Evolutionary conservation across 2,888 invertebrate species (phyloP), one percentile per base, ranked within the genome.

Genomic region (Chrysotoxum bicinctum): DNA sequence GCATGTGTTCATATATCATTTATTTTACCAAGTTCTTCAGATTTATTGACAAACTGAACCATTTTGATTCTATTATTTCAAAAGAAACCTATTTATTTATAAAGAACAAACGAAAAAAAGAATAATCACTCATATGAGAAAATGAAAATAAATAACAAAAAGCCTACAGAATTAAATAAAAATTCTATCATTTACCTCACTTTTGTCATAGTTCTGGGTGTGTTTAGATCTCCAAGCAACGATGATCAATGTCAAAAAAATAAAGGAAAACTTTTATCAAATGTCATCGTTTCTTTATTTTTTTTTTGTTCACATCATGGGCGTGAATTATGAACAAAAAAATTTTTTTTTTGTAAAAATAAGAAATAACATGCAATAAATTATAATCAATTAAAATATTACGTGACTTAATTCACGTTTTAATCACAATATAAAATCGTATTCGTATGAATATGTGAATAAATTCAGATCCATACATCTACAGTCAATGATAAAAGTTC

Each of bases 361-460:
- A 30, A 73, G 32, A 50, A 68, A 69, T 73, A n/a, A 74, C 73
- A 77, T 69, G 62, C 69, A 74, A 58, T 66, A 37, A 79, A 66
- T 70, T 74, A 75, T 52, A 74, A 64, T 75, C 79, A 79, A 79
- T 79, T 75, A 84, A 84, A 74, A 79, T 75, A 84, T 84, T 84
- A 79, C 84, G 84, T 84, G 80, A 79, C 84, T 84, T 79, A 72
- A 84, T 79, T 79, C 75, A 84, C 75, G 70, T 79, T 79, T 37
- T 75, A 72, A 83, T 83, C 79, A 52, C 82, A 68, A 78, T 69
- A 60, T 62, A 73, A 73, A 73, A 78, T 78, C 82, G 48, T 30
- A 19, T 23, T 7, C 12, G 19, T 54, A 35, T 52, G n/a, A 23
- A 45, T 12, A 23, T 14, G 21, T 14, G 35, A 19, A 56, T 21